These are phyloP conservation scores for Deroplatys truncata DNA, from an alignment of 2,888 invertebrate genomes.

Conservation along the genomic window DNA sequence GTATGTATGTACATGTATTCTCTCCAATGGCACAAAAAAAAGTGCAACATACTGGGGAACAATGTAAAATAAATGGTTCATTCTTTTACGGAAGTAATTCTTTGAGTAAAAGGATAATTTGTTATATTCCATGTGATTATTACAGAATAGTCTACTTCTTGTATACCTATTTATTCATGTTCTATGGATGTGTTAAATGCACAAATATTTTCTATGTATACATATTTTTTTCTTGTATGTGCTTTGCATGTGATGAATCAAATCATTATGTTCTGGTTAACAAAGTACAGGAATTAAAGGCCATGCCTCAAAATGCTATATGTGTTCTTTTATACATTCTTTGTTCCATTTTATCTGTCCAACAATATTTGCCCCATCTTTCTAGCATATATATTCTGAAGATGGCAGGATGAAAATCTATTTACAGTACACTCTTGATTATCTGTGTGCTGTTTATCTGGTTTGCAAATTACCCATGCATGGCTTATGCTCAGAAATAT, in stretches of 20 bases:
- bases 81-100: not conserved
- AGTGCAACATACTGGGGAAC: not conserved
- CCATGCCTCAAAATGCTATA: not conserved
- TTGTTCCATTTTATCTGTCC: no score
- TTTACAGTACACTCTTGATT: no score
- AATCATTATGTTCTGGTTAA: not conserved
- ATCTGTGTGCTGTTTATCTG: no score
- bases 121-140: not conserved
- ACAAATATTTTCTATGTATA: conserved; percentile 10
- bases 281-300: not conserved
- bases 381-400: no score
- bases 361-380: no score
- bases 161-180: not conserved
- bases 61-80: not conserved
- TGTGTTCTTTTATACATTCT: not conserved
- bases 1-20: no score
- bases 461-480: no score
- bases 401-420: no score
- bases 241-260: not conserved
- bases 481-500: no score
- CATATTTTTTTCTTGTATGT: not conserved
- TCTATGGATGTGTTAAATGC: not conserved
- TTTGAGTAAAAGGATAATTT: not conserved
- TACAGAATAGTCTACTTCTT: not conserved
- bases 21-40: not conserved